These are phyloP conservation scores for Gallirallus australis DNA, from an alignment of 2,797 vertebrate genomes.

Conservation along the genomic window DNA sequence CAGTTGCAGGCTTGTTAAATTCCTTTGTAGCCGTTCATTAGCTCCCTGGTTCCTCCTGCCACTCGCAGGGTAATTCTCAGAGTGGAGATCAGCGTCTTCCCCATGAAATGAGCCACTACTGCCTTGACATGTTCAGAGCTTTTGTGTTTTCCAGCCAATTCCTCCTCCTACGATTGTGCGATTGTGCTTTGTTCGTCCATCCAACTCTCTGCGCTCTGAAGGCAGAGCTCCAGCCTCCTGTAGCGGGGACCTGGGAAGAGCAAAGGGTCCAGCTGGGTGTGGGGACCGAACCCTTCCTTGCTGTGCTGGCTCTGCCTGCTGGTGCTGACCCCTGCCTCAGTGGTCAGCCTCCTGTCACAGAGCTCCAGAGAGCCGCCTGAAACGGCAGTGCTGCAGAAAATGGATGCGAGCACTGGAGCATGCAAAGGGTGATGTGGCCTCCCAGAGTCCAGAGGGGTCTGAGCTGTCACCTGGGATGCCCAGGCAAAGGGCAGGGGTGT, in stretches of 20 bases:
- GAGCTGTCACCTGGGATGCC: background rate
- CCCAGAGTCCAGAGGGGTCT: background rate
- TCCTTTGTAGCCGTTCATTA: slow-evolving; percentile 12
- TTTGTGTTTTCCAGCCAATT: slow-evolving; percentile 25
- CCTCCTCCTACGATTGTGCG: background rate
- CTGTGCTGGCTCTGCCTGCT: accelerated
- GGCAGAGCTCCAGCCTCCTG: background rate
- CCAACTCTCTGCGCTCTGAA: background rate
- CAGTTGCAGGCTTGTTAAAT: slow-evolving; percentile 16
- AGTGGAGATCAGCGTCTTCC: background rate
- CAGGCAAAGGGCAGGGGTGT: background rate
- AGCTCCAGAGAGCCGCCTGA: accelerated
- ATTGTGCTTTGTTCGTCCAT: slow-evolving; percentile 10
- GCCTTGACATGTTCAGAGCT: background rate
- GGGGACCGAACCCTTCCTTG: background rate
- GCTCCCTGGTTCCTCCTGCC: slow-evolving; percentile 8
- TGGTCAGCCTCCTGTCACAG: accelerated
- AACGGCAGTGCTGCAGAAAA: accelerated
- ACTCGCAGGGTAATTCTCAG: background rate
- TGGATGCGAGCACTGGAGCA: accelerated
- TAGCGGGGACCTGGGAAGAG: accelerated
- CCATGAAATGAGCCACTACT: background rate
- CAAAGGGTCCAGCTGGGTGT: background rate
- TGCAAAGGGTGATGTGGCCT: background rate
- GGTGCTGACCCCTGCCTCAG: background rate